A percentile compares a stretch with the other conserved stretches of the same genome.
Conservation (phyloP, 2,113 vertebrate genomes). For the Sapajus apella region DNA sequence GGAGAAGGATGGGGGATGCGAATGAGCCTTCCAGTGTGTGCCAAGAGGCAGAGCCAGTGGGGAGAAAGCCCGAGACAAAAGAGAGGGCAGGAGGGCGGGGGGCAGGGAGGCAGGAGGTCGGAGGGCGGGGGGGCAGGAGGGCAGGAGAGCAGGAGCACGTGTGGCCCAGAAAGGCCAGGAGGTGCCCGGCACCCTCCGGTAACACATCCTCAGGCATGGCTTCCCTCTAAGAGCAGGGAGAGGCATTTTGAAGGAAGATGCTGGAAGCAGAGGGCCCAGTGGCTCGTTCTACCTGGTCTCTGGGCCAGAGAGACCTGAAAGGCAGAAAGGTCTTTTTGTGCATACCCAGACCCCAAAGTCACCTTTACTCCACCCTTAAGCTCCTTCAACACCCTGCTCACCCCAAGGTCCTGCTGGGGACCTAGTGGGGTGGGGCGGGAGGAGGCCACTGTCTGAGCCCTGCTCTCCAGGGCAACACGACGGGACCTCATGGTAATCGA, state of each 20-base stretch:
- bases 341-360: rapidly evolving
- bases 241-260: background rate
- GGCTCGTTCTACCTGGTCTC: rapidly evolving
- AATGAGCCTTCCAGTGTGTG: background rate
- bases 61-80: background rate
- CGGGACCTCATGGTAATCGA: rapidly evolving
- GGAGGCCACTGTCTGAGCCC: background rate
- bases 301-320: background rate
- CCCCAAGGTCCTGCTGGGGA: background rate
- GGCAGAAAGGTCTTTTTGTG: background rate
- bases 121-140: too few species aligned
- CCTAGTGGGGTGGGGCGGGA: rapidly evolving
- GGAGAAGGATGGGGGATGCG: background rate
- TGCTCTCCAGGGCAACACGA: rapidly evolving
- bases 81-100: too few species aligned
- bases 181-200: rapidly evolving
- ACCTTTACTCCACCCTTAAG: background rate
- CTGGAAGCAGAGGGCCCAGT: background rate
- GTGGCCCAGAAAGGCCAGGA: background rate
- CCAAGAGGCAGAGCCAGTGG: background rate
- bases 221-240: background rate
- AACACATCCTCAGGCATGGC: rapidly evolving
- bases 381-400: rapidly evolving
- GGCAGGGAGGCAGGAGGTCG: rapidly evolving
- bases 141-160: too few species aligned